Base-by-base conservation (phyloP, 2,888 invertebrate genomes). In the Pedicia rivosa region DNA sequence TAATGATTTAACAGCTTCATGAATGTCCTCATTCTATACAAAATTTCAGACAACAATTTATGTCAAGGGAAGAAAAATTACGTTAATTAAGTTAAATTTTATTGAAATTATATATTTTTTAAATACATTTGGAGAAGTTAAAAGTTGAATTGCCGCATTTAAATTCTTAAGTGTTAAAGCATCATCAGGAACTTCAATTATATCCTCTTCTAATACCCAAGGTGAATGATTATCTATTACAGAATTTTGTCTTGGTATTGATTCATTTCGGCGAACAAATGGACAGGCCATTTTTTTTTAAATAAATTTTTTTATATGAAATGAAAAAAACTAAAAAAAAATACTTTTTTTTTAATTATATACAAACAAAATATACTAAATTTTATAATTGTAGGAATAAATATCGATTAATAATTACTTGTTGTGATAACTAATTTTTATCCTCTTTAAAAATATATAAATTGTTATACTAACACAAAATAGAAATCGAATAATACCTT, bases 81-180 rank as follows among this genome's bases (percentile, higher is more conserved):
- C 7, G n/a, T 12, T 27, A 15, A 15, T 29, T 29, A 10, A 15
- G 10, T 4, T 29, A 6, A 29, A 5, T 14, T 13, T n/a, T 28
- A 13, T 13, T 13, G 13, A 13, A 28, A 28, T 5, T 28, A 28
- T 8, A 16, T 28, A 25, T 15, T 31, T 14, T 26, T 17, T 28
- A 42, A 75, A 70, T 66, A 86, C 84, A 67, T 82, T 74, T 39
- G 86, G 86, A 29, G 81, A 77, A 22, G 84, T 86, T 44, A 87
- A 65, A 42, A 83, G 67, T 50, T 79, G 74, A 46, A 87, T 72
- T 25, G 86, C 86, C 51, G 81, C 77, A 52, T 79, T 80, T 48
- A 87, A 65, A 54, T 83, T 78, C 57, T 79, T 82, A 55, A 86
- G 47, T 39, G 62, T 57, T 43, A 62, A 43, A n/a, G 62, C 62